Evolutionary conservation across 30 jellyfish, hydroid and myxozoan species (phyloP).

Genomic region (Hydractinia echinata): DNA sequence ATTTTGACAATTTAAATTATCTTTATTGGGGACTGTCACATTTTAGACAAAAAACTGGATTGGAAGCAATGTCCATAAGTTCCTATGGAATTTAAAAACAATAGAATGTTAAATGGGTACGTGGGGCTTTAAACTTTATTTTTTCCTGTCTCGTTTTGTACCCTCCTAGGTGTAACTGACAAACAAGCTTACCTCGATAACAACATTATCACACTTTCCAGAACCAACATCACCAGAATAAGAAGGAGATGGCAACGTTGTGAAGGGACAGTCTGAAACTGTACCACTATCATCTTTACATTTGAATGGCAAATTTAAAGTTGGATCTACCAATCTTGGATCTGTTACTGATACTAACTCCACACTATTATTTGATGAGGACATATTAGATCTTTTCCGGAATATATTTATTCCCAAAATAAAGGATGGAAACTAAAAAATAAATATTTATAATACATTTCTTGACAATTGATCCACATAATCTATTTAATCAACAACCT

Average conservation of each 20-base stretch:
- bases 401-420: constrained; percentile 6
- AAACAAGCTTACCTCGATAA: constrained; percentile 42
- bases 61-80: too few species aligned
- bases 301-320: constrained; percentile 49
- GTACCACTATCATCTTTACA: constrained; percentile 75
- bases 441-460: background rate
- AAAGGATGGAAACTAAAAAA: constrained; percentile 20
- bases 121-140: too few species aligned
- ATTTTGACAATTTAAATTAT: too few species aligned
- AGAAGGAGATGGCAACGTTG: constrained; percentile 57
- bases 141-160: too few species aligned
- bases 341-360: constrained; percentile 2
- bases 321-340: constrained; percentile 43
- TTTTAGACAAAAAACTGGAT: too few species aligned
- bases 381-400: background rate
- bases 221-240: constrained; percentile 45
- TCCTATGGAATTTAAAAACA: too few species aligned
- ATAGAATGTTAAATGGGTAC: too few species aligned
- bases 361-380: constrained; percentile 1
- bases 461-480: too few species aligned
- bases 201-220: constrained; percentile 57
- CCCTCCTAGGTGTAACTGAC: background rate
- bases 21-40: too few species aligned
- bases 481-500: too few species aligned
- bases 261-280: constrained; percentile 54